Evolutionary conservation across 2,797 vertebrate species (phyloP).

Genomic region (Acanthurus tractus): DNA sequence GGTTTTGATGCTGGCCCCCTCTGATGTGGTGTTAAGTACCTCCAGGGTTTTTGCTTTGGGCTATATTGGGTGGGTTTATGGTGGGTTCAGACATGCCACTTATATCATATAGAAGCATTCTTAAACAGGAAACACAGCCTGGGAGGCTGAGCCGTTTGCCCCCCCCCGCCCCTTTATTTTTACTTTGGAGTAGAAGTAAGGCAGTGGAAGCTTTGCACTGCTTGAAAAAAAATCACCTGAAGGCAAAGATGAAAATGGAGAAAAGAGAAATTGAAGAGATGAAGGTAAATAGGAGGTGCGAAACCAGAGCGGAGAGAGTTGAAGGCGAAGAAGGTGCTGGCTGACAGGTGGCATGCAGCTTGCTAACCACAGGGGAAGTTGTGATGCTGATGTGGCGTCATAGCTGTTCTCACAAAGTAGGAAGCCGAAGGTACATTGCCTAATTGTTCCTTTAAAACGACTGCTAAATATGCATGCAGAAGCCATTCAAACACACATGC

Average conservation of each 20-base stretch:
- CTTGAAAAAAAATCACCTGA: conserved; percentile 60
- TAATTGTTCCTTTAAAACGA: conserved; percentile 67
- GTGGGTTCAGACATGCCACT: conserved; percentile 59
- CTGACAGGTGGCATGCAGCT: conserved; percentile 78
- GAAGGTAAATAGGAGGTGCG: conserved; percentile 59
- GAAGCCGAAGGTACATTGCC: conserved; percentile 51
- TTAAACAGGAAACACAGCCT: conserved; percentile 65
- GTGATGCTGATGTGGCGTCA: conserved; percentile 71
- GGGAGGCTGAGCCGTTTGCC: conserved; percentile 46
- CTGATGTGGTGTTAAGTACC: conserved; percentile 73
- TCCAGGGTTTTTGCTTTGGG: conserved; percentile 59
- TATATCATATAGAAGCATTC: conserved; percentile 63
- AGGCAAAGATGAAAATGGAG: conserved; percentile 29
- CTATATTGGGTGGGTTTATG: conserved; percentile 66
- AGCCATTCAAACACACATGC: conserved; percentile 35
- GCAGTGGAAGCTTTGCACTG: conserved; percentile 39
- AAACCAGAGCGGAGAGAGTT: conserved; percentile 37
- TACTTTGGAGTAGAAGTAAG: conserved; percentile 56
- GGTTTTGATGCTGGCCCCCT: conserved; percentile 55
- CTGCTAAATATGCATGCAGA: conserved; percentile 18
- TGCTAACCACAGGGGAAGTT: conserved; percentile 79
- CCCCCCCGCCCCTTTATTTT: conserved; percentile 47
- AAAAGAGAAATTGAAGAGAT: conserved; percentile 44
- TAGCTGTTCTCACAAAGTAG: conserved; percentile 54
- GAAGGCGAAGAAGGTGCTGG: conserved; percentile 37